Percentiles rank a stretch among this genome's conserved stretches.
Evolutionary conservation across 2,888 invertebrate species (phyloP).

Genomic region (Zootermopsis nevadensis): DNA sequence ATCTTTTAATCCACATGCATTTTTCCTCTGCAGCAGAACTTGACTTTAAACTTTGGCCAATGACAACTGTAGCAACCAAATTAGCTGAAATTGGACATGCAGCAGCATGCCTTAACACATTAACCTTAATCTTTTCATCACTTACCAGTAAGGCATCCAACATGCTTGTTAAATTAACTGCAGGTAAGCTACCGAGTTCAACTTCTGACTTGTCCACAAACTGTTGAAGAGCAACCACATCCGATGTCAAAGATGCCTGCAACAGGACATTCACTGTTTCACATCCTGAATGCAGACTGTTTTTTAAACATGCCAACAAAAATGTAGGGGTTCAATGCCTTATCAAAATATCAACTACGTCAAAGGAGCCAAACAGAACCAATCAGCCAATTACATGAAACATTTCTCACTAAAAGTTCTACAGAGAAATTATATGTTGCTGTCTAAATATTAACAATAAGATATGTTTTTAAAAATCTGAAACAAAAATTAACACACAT

Average conservation of each 20-base stretch:
- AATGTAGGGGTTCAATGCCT: neutral
- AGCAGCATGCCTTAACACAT: too few relatives aligned
- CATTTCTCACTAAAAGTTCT: neutral
- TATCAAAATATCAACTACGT: neutral
- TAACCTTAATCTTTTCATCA: constrained; percentile 51
- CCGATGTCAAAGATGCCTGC: constrained; percentile 64
- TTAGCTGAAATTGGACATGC: too few relatives aligned
- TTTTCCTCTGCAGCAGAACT: too few relatives aligned
- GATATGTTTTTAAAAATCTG: neutral
- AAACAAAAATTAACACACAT: neutral
- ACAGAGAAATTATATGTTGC: neutral
- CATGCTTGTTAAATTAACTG: constrained; percentile 78
- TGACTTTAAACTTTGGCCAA: too few relatives aligned
- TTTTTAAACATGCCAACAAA: constrained; percentile 2
- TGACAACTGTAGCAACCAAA: too few relatives aligned
- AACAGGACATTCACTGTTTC: constrained; percentile 46
- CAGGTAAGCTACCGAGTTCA: constrained; percentile 75
- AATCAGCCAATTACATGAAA: neutral
- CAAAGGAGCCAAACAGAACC: neutral
- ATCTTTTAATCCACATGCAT: too few relatives aligned
- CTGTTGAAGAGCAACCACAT: constrained; percentile 77
- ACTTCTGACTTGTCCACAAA: constrained; percentile 76
- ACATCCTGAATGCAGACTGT: neutral
- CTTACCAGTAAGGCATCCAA: constrained; percentile 78
- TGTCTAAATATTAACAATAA: neutral